Evolutionary conservation across 2,888 invertebrate genomes (phyloP).

Genomic region (Theretra japonica): DNA sequence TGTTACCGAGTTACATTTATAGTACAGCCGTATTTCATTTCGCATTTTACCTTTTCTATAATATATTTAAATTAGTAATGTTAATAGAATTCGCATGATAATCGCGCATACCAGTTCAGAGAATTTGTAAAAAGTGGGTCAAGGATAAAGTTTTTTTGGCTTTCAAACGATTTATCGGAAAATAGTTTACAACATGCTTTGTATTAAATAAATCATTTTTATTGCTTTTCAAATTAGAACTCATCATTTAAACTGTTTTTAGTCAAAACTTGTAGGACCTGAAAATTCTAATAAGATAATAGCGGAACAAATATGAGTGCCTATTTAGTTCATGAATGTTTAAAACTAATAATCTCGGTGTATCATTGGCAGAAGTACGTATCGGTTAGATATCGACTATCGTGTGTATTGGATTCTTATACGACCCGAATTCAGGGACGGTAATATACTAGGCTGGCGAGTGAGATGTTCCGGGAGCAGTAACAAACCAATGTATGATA

Average conservation of each 20-base stretch:
- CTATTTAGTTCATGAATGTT: not conserved
- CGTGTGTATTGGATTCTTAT: slow-evolving; percentile 20
- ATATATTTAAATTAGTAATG: slow-evolving; percentile 10
- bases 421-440: slow-evolving; percentile 19
- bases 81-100: not conserved
- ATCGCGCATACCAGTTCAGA: not conserved
- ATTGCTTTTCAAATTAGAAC: not conserved
- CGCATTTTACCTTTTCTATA: not conserved
- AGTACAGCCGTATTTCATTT: slow-evolving; percentile 20
- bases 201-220: slow-evolving; percentile 3
- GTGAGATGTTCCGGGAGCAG: slow-evolving; percentile 18
- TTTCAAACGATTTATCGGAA: not conserved
- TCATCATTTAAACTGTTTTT: too few species aligned
- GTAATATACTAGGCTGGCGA: slow-evolving; percentile 22
- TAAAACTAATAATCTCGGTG: not conserved
- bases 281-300: too few species aligned
- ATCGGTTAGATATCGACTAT: not conserved
- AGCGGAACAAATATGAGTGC: too few species aligned
- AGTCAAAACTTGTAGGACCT: too few species aligned
- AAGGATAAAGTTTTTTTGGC: slow-evolving; percentile 8
- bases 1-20: slow-evolving; percentile 24
- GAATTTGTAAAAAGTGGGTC: not conserved
- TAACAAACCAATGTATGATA: slow-evolving; percentile 28
- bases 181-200: not conserved
- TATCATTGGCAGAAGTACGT: slow-evolving; percentile 14